A percentile compares a stretch with the other conserved stretches of the same genome.
These are phyloP conservation scores for Entomyzon cyanotis DNA, from an alignment of 2,113 vertebrate genomes.

Conservation along the genomic window DNA sequence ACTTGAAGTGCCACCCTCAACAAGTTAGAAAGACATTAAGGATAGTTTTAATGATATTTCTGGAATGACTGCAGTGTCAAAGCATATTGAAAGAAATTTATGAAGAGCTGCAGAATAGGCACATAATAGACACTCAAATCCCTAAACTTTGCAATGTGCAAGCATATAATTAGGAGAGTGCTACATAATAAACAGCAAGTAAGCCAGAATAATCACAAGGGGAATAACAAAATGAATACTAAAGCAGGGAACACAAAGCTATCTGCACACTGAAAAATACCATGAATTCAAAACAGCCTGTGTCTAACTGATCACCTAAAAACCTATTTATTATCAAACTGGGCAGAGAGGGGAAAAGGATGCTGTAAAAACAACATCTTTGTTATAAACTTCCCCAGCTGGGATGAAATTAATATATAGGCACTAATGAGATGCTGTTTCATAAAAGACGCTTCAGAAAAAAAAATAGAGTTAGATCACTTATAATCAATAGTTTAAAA, in stretches of 20 bases:
- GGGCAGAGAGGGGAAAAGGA: neutral
- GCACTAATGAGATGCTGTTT: neutral
- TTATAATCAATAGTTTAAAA: neutral
- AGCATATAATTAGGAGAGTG: constrained; percentile 31
- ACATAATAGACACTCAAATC: neutral
- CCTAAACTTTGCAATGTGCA: constrained; percentile 21
- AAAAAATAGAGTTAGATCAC: fast-evolving
- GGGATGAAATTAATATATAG: neutral
- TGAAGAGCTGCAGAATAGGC: neutral
- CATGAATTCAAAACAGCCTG: neutral
- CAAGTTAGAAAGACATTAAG: neutral
- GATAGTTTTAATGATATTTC: neutral
- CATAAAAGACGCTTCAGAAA: neutral
- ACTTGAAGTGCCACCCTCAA: neutral
- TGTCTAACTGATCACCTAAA: neutral
- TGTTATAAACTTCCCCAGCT: neutral
- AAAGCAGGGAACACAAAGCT: neutral
- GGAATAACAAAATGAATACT: constrained; percentile 19
- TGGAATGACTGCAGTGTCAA: neutral
- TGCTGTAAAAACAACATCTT: neutral
- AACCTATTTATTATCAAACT: neutral
- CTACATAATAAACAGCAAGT: constrained; percentile 50
- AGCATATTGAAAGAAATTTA: neutral
- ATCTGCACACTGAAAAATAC: neutral
- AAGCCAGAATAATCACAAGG: constrained; percentile 27